Evolutionary conservation across 2,888 invertebrate species (phyloP).

Genomic region (Hirtodrosophila confusa): DNA sequence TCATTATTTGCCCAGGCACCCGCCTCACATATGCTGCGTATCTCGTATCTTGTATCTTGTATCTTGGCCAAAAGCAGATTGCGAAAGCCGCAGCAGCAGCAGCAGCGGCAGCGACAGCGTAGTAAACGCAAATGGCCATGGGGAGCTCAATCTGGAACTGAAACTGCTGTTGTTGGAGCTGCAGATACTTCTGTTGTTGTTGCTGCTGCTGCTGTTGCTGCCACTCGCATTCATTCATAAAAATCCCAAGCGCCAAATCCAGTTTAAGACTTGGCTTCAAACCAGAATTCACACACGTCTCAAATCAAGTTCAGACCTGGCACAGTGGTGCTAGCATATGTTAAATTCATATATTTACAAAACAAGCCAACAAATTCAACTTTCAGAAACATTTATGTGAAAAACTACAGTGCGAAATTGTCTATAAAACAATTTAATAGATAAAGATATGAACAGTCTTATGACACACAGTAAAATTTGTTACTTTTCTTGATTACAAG

Average conservation of each 20-base stretch:
- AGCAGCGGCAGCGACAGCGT: constrained; percentile 39
- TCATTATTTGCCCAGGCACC: constrained; percentile 63
- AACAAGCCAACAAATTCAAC: too few species aligned
- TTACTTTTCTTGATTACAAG: constrained; percentile 18
- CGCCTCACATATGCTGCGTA: constrained; percentile 49
- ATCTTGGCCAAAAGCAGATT: constrained; percentile 64
- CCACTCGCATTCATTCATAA: constrained; percentile 77
- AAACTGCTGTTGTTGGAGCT: constrained; percentile 23
- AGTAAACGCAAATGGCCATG: constrained; percentile 75
- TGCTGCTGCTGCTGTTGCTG: constrained; percentile 38
- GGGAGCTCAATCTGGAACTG: constrained; percentile 49
- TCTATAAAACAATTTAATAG: not conserved
- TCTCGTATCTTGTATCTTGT: constrained; percentile 48
- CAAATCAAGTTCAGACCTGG: constrained; percentile 56
- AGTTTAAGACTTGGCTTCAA: constrained; percentile 70
- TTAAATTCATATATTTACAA: not conserved
- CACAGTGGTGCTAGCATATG: constrained; percentile 40
- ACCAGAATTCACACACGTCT: constrained; percentile 72
- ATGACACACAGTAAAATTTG: constrained; percentile 9
- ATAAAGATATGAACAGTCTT: not conserved
- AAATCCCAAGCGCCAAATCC: constrained; percentile 79
- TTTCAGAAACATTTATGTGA: too few species aligned
- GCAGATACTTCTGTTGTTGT: constrained; percentile 16
- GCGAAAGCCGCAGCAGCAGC: constrained; percentile 62
- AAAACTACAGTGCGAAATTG: too few species aligned